Evolutionary conservation across 2,797 vertebrate species (phyloP), one percentile per base, ranked within the genome.

Genomic region (Thunnus albacares): DNA sequence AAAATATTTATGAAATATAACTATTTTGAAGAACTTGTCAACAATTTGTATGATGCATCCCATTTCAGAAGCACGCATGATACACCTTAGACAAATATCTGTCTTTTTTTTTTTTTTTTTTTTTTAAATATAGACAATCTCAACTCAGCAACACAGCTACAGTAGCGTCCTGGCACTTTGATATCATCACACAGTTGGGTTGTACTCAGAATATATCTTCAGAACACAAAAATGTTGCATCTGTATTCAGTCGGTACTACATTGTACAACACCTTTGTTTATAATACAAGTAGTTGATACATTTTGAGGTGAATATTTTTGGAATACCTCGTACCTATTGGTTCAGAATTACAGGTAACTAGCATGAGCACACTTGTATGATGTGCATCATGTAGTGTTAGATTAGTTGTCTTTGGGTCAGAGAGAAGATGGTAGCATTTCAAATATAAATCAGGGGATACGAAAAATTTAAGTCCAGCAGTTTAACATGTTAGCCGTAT

Each of bases 201-300:
- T 71, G 52, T 38, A 38, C 38, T 38, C 38, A 38, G 38, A 38
- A 38, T 11, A 38, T 38, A 1, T 17, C 15, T 7, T 76, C 6
- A 14, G 6, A 61, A 71, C 56, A 66, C 30, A 73, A 71, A 74
- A 75, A 61, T 30, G 3, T 61, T 22, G 20, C n/a, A 43, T 28
- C 38, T 71, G 63, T 64, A 5, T 20, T 58, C 18, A 35, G 33
- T 8, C 14, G 26, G 28, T 7, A 15, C 5, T n/a, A 43, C 33
- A 47, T 74, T 52, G 75, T 66, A 9, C 15, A 76, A 61, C 49
- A 75, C 41, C 30, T 38, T 4, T 43, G 43, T 45, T 45, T 15
- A 18, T n/a, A 55, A 55, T 13, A 70, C 20, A 58, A 22, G 41
- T 47, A 49, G 11, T 6, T 20, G 10, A 64, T 51, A n/a, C n/a